Evolutionary conservation across 2,797 vertebrate species (phyloP), one percentile per base, ranked within the genome.

Genomic region (Microchirus variegatus): DNA sequence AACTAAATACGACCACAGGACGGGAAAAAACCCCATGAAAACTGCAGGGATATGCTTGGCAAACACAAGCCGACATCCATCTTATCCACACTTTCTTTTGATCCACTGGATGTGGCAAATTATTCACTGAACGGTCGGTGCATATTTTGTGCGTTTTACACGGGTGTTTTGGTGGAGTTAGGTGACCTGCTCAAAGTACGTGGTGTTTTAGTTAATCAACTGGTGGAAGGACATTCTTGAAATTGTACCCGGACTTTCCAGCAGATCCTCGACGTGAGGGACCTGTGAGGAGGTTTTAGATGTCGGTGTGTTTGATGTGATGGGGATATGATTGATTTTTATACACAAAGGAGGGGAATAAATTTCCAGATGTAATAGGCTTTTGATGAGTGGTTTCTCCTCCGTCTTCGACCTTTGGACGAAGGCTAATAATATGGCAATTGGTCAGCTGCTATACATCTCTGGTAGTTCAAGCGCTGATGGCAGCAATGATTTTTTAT

Each of bases 371-470:
- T 67, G 36, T 69, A 78, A 74, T 77, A 18, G 53, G 38, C 10
- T 85, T 86, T 81, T 77, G 68, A 84, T 85, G 60, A 81, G 54
- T 63, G 49, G 59, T 64, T 66, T 78, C 59, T 53, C 8, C 26
- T 53, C 10, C 26, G 59, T 70, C 36, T 35, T 55, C 1, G 0
- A 53, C 22, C 53, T 67, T 38, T 66, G 50, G 59, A 37, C 36
- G 8, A 37, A 37, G 36, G 36, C 36, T 37, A 37, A 22, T 22
- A 22, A 38, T 38, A 38, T 38, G 37, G 37, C 37, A 38, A 38
- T 10, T 38, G 31, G 31, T 31, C 31, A 31, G 31, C 31, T 31
- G 31, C 31, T 31, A 31, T 31, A 31, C 7, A 31, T 31, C 31
- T 31, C 31, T 31, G 7, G 7, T 31, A 0, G 31, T 31, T 31